Base-by-base conservation (phyloP, 2,113 vertebrate genomes). In the Ameiurus melas region DNA sequence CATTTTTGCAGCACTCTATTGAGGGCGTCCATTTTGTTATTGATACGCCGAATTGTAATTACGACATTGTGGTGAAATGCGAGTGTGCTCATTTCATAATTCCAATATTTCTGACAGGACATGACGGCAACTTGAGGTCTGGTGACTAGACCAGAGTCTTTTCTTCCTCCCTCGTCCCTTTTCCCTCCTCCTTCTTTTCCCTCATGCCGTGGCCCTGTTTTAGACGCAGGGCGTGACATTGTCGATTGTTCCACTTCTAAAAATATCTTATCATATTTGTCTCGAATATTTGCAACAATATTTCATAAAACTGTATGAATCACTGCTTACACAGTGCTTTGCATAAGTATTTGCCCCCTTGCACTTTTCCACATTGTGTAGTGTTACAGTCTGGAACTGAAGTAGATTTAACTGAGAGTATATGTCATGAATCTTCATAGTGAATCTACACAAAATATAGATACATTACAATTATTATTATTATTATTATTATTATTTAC, bases 211-310 rank as follows among this genome's bases (percentile, higher is more conserved):
- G 53, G 8, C 51, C 16, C 78, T 80, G 78, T 57, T 80, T n/a
- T 55, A 80, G 78, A 55, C 53, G 57, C 78, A 80, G 78, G 73
- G 51, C 53, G 6, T 57, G 79, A 81, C 55, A 81, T 58, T 36
- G n/a, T 58, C 53, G 58, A 58, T 81, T 58, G 79, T 81, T 81
- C 53, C 19, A 58, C 79, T 81, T 58, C 55, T 58, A 58, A 58
- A 81, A 81, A 57, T 81, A 57, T 81, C 25, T 57, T 19, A 20
- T 33, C 19, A 57, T 55, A 80, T 57, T 80, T 57, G 78, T 57
- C 78, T 58, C 17, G 30, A 58, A 43, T n/a, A 53, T 30, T 81
- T 80, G 27, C 20, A 27, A 19, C 19, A 73, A 19, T 73, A 47
- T 1, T 47, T 77, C 73, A 13, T 27, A 79, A 55, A 53, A 16